Evolutionary conservation across 1,140 invertebrate species (phyloP).

Genomic region (Zaprionus camerounensis): DNA sequence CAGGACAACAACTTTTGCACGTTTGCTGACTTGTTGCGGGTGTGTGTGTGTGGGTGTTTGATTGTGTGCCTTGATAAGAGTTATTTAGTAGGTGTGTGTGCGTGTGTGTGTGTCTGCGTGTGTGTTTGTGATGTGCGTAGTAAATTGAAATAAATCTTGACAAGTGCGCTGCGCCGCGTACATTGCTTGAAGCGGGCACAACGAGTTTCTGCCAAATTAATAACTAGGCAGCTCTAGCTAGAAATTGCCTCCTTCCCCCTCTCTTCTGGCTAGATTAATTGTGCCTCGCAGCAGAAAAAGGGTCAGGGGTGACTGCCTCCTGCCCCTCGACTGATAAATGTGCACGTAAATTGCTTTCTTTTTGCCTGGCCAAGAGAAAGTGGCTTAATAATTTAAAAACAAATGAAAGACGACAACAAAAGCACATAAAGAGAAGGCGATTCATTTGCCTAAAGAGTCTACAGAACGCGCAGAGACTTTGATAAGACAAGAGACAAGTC

Average conservation of each 20-base stretch:
- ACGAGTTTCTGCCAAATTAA: constrained; percentile 48
- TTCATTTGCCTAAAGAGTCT: constrained; percentile 40
- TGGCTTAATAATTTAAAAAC: constrained; percentile 61
- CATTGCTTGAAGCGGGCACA: constrained; percentile 34
- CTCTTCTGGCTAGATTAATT: constrained; percentile 49
- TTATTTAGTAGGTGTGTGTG: constrained; percentile 37
- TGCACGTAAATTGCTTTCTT: constrained; percentile 39
- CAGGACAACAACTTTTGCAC: constrained; percentile 49
- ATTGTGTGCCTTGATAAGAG: constrained; percentile 57
- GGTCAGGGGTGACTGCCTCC: background rate
- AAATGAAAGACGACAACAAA: constrained; percentile 30
- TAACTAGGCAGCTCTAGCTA: constrained; percentile 44
- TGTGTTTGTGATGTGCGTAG: constrained; percentile 40
- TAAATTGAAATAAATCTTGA: constrained; percentile 71
- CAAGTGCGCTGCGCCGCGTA: constrained; percentile 47
- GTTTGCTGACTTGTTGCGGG: constrained; percentile 54
- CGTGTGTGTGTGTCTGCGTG: constrained; percentile 11
- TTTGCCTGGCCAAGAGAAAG: constrained; percentile 35
- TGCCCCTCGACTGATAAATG: constrained; percentile 35
- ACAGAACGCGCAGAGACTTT: constrained; percentile 6
- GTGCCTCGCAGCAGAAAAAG: constrained; percentile 11
- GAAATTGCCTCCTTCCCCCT: constrained; percentile 19
- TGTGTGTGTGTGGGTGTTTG: constrained; percentile 12
- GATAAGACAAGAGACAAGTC: background rate
- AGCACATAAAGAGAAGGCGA: constrained; percentile 7